A percentile compares a stretch with the other conserved stretches of the same genome.
phyloP scores from a whole-genome alignment of 2,888 invertebrate genomes.

The Steinernema carpocapsae region DNA sequence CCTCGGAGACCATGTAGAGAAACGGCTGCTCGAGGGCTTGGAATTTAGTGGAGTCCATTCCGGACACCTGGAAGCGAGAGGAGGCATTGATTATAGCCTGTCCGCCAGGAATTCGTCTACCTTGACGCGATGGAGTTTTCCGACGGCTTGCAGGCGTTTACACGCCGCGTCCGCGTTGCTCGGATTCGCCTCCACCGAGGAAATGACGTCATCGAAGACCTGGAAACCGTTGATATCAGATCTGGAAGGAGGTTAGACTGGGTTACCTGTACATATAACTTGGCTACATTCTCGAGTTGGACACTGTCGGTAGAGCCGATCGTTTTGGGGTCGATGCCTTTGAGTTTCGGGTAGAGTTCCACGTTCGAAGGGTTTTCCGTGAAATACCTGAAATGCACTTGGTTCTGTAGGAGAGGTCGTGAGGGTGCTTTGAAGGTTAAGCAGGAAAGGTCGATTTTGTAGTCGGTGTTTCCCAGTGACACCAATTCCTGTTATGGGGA shows the following conservation, averaged over 20 bases:
- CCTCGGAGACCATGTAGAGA: slow-evolving; percentile 59
- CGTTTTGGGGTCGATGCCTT: slow-evolving; percentile 47
- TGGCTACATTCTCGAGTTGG: slow-evolving; percentile 55
- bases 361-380: slow-evolving; percentile 57
- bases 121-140: slow-evolving; percentile 66
- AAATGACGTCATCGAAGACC: slow-evolving; percentile 68
- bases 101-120: slow-evolving; percentile 42
- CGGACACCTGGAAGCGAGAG: slow-evolving; percentile 50
- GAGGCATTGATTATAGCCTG: neutral
- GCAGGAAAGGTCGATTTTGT: too few species aligned
- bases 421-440: too few species aligned
- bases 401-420: too few species aligned
- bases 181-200: slow-evolving; percentile 65
- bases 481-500: too few species aligned
- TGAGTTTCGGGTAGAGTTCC: slow-evolving; percentile 57
- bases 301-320: slow-evolving; percentile 45
- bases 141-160: slow-evolving; percentile 58
- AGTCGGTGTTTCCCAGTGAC: too few species aligned
- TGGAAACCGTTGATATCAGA: slow-evolving; percentile 41
- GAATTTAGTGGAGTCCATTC: slow-evolving; percentile 58
- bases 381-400: slow-evolving; percentile 59
- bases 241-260: too few species aligned
- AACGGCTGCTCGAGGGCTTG: slow-evolving; percentile 71
- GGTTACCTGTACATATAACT: slow-evolving; percentile 59
- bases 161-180: slow-evolving; percentile 62